These are phyloP conservation scores for Listronotus bonariensis DNA, from an alignment of 1,140 invertebrate species.

Conservation along the genomic window DNA sequence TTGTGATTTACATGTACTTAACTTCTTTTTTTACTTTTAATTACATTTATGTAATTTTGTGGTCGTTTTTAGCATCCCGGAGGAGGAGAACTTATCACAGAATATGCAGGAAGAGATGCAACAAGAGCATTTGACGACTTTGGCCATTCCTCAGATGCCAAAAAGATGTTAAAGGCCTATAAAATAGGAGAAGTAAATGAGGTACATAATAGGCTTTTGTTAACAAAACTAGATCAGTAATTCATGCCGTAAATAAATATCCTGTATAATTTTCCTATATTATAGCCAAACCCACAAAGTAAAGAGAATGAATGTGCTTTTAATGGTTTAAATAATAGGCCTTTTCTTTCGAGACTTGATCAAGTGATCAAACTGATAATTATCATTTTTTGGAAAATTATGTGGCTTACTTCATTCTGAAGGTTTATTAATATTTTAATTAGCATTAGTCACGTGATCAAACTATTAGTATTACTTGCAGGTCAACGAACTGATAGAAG, in stretches of 20 bases:
- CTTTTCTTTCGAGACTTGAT: too few species aligned
- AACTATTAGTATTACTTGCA: too few species aligned
- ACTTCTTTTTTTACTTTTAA: too few species aligned
- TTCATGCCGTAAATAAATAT: neutral
- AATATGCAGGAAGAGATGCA: constrained; percentile 68
- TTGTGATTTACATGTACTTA: too few species aligned
- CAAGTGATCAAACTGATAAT: too few species aligned
- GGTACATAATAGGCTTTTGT: constrained; percentile 44
- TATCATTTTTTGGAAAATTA: too few species aligned
- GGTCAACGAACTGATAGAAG: too few species aligned
- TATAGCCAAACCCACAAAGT: constrained; percentile 1
- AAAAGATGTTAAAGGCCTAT: constrained; percentile 60
- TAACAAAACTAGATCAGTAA: neutral
- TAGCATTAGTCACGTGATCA: too few species aligned
- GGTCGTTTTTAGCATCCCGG: constrained; percentile 72
- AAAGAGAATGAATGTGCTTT: constrained; percentile 6
- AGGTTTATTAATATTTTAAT: too few species aligned
- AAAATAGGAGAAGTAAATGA: constrained; percentile 70
- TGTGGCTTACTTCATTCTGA: too few species aligned
- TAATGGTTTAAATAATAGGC: constrained; percentile 16
- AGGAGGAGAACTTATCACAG: constrained; percentile 63
- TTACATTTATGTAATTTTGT: too few species aligned
- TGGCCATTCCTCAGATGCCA: constrained; percentile 68
- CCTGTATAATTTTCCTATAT: constrained; percentile 8
- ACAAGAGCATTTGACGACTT: constrained; percentile 67